phyloP scores from a whole-genome alignment of 2,113 vertebrate species.

The Collichthys lucidus region DNA sequence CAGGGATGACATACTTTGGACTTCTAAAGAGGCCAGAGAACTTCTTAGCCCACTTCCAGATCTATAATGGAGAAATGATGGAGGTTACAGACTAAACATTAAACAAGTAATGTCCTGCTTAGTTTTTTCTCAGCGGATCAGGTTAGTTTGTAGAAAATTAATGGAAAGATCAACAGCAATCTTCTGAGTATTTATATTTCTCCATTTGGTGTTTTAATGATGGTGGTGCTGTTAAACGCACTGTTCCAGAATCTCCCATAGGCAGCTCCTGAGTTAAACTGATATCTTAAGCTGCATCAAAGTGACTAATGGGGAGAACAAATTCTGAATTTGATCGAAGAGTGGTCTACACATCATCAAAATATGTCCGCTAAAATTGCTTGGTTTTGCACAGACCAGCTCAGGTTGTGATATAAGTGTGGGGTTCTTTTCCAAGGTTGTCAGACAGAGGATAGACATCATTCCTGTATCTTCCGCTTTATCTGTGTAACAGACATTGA shows the following conservation, averaged over 20 bases:
- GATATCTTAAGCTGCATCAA: neutral
- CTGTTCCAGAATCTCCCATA: neutral
- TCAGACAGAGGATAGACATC: no score
- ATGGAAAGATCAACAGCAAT: neutral
- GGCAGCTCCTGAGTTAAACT: neutral
- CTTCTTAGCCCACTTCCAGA: constrained; percentile 43
- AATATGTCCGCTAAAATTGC: no score
- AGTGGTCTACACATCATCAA: no score
- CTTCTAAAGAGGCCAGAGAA: constrained; percentile 55
- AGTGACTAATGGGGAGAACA: no score
- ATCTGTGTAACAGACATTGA: no score
- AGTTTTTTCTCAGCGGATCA: neutral
- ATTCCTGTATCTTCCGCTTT: no score
- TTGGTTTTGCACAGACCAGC: no score
- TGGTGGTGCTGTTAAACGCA: neutral
- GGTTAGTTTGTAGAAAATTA: neutral
- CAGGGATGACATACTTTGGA: constrained; percentile 55
- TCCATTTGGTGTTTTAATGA: neutral
- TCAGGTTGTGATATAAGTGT: no score
- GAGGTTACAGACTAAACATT: neutral
- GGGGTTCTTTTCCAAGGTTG: no score
- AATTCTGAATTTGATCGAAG: no score
- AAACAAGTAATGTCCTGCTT: neutral
- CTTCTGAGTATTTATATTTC: neutral
- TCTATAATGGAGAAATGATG: constrained; percentile 1